These are phyloP conservation scores for Cathartes aura DNA, from an alignment of 2,113 vertebrate species.

Conservation along the genomic window DNA sequence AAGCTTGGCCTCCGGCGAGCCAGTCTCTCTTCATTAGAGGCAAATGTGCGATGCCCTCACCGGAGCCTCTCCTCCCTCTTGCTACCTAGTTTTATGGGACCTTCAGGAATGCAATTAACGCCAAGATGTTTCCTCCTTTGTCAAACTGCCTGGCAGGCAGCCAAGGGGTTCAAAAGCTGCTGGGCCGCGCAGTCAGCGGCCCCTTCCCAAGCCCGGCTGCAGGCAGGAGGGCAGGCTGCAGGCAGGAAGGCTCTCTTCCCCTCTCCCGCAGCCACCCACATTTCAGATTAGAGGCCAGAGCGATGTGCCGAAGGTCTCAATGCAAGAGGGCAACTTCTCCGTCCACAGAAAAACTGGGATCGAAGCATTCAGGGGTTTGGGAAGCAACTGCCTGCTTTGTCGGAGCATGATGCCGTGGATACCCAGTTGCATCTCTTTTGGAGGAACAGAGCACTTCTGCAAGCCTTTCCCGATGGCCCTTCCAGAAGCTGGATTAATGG, in stretches of 20 bases:
- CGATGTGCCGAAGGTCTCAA: rapidly evolving
- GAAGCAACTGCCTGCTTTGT: background rate
- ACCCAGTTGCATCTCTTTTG: background rate
- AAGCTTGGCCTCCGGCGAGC: background rate
- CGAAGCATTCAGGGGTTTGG: background rate
- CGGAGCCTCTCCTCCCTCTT: conserved; percentile 5
- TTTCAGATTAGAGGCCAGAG: background rate
- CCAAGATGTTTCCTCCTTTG: conserved; percentile 36
- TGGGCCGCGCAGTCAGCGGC: background rate
- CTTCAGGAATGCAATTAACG: conserved; percentile 58
- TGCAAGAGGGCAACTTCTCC: background rate
- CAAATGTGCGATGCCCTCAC: background rate
- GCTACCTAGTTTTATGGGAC: conserved; percentile 40
- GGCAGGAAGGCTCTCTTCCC: background rate
- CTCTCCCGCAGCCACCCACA: background rate
- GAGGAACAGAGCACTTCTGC: background rate
- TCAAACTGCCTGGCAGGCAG: conserved; percentile 26
- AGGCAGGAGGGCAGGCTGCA: background rate
- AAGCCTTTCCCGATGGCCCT: background rate
- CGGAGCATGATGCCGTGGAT: background rate
- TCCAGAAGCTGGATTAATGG: background rate
- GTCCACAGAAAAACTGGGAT: background rate
- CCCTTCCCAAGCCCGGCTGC: background rate
- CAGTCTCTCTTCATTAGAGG: conserved; percentile 21
- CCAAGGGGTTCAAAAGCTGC: conserved; percentile 5